Conservation (phyloP, 2,888 invertebrate species). For the Lithodes maja region DNA sequence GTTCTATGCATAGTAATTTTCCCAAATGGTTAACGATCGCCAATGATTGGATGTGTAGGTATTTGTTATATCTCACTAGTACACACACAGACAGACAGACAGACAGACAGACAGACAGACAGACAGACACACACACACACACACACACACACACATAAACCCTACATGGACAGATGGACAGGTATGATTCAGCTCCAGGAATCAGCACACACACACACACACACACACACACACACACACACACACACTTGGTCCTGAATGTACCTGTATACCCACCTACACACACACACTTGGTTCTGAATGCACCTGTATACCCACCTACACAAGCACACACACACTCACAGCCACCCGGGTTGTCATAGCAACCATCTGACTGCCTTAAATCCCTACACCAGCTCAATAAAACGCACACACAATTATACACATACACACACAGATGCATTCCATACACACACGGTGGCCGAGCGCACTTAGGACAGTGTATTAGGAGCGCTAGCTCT, state of each 20-base stretch:
- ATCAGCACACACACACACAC: neutral
- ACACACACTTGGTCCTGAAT: neutral
- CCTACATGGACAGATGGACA: neutral
- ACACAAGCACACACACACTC: neutral
- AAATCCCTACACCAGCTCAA: no score
- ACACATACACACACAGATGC: no score
- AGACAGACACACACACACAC: neutral
- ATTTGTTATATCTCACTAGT: neutral
- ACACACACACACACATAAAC: neutral
- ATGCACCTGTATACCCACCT: neutral
- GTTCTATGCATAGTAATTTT: no score
- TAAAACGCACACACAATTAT: no score
- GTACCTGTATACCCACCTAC: neutral
- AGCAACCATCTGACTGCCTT: no score
- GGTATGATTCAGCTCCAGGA: no score
- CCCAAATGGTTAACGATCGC: no score
- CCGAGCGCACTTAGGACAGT: no score
- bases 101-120: neutral
- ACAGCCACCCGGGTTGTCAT: neutral
- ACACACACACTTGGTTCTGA: neutral
- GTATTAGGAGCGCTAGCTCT: no score
- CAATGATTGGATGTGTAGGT: no score
- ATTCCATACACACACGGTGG: no score
- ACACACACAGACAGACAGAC: neutral
- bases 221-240: neutral